Evolutionary conservation across 2,113 vertebrate species (phyloP), one percentile per base, ranked within the genome.

Genomic region (Aldabrachelys gigantea): DNA sequence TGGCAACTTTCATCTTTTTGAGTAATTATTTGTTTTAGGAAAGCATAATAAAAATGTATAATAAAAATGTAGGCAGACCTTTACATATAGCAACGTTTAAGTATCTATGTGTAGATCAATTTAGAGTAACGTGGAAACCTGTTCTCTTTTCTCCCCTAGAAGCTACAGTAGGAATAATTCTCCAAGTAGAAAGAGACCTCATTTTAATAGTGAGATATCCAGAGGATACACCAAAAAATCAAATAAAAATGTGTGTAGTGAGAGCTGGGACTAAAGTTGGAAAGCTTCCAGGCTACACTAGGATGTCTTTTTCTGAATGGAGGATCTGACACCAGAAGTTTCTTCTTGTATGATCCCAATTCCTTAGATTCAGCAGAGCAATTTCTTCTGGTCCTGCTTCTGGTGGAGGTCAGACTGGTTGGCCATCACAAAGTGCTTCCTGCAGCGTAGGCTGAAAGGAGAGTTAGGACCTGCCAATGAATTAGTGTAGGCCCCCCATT

Each of bases 341-440:
- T n/a, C 56, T 54, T 49, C 4, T 62, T 87, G 44, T 57, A 50
- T 79, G 85, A 31, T 41, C 31, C 27, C 62, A 65, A 17, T 35
- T 65, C 31, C 25, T 11, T n/a, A 84, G 82, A 62, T 80, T 72
- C 11, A 80, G 27, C 16, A 2, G 57, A 53, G 38, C 41, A 38
- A 52, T 16, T 85, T 90, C 49, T 17, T 52, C 4, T 38, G 54
- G 47, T 2, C 29, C 8, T 14, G 38, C 17, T 65, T 9, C 44
- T 1, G 1, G 0, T 5, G 35, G 25, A 57, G 54, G 81, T 35
- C 35, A 25, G 54, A 56, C 54, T 29, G 54, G 85, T 4, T 35
- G 76, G 10, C 52, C 72, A 83, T 35, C 76, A 8, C 76, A 27
- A 80, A 0, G 2, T 0, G 0, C 0, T 0, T 24, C 54, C 84